Evolutionary conservation across 1,140 invertebrate species (phyloP).

Genomic region (Nixonia krombeini): DNA sequence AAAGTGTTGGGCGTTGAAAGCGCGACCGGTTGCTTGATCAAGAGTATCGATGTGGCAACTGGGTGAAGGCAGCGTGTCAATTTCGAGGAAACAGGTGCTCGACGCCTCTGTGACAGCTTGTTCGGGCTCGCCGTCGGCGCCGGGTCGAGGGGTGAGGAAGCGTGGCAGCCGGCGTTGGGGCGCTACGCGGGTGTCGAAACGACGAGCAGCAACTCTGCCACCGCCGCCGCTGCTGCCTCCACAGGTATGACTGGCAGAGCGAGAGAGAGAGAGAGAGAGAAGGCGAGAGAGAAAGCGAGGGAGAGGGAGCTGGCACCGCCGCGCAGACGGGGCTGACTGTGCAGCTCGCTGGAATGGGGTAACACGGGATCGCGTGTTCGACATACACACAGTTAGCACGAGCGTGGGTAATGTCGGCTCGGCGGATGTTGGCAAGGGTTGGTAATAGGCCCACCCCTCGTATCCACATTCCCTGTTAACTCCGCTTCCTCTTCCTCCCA

Average conservation of each 20-base stretch:
- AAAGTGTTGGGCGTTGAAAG: too few species aligned
- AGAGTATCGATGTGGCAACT: slow-evolving; percentile 5
- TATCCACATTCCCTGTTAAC: background rate
- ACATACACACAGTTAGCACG: slow-evolving; percentile 61
- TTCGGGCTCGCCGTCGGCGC: slow-evolving; percentile 52
- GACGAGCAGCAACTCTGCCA: slow-evolving; percentile 19
- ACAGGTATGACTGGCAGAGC: too few species aligned
- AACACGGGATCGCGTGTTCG: slow-evolving; percentile 64
- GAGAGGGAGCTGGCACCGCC: too few species aligned
- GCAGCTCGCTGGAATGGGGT: slow-evolving; percentile 37
- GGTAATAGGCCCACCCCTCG: slow-evolving; percentile 54
- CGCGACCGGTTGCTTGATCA: too few species aligned
- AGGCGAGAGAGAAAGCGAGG: too few species aligned
- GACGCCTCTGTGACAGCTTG: slow-evolving; percentile 66
- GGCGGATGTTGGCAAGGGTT: slow-evolving; percentile 65
- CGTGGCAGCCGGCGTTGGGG: slow-evolving; percentile 21
- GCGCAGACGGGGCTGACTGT: slow-evolving; percentile 33
- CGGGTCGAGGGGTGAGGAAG: slow-evolving; percentile 25
- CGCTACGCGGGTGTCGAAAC: slow-evolving; percentile 32
- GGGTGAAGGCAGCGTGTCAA: slow-evolving; percentile 58
- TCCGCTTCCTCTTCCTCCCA: slow-evolving; percentile 22
- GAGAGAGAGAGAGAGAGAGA: too few species aligned
- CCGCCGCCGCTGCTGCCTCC: too few species aligned
- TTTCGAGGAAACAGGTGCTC: slow-evolving; percentile 57
- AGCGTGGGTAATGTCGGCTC: slow-evolving; percentile 43